Base-by-base conservation (phyloP, 2,113 vertebrate species). In the Gallinago paraguaiae region DNA sequence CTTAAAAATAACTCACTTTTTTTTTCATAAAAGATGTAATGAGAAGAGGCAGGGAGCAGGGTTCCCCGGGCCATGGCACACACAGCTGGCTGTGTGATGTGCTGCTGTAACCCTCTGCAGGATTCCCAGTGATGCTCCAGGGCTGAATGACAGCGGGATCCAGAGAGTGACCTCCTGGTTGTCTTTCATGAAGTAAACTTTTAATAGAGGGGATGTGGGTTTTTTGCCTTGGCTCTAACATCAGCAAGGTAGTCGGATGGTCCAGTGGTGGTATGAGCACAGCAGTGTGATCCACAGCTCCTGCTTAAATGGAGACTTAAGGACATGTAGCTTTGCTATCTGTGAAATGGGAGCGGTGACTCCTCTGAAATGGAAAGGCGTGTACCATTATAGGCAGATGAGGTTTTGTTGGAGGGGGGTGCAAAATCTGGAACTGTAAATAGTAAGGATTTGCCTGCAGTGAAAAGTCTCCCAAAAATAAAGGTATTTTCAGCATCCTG, bases 1-100 rank as follows among this genome's bases (percentile, higher is more conserved):
- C 77, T 95, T 84, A 79, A 82, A 93, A 96, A 94, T 76, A 76
- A 67, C 80, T 88, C 25, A 1, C 9, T 89, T 39, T 68, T 63
- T 37, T 63, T 69, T 41, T 22, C 11, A 37, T 39, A 23, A 72
- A 93, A 93, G 81, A 31, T 64, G 10, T 69, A 57, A 90, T 39
- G 74, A 61, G 74, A 76, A 71, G 84, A 79, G 86, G 68, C 61
- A 4, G 0, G 0, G 53, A 59, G 61, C 45, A 63, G 31, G 37
- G 37, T 74, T 67, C 92, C 76, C 39, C 3, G 1, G 90, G 88
- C 76, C 17, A 30, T 2, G 4, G 79, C 0, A 0, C 35, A 3
- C 10, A 2, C 11, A 72, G 76, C 91, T 74, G 87, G 61, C 59
- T 65, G 57, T 18, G 33, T 45, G 57, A 39, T 0, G 4, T 20